phyloP scores from a whole-genome alignment of 1,140 invertebrate genomes.

The Drepana arcuata region DNA sequence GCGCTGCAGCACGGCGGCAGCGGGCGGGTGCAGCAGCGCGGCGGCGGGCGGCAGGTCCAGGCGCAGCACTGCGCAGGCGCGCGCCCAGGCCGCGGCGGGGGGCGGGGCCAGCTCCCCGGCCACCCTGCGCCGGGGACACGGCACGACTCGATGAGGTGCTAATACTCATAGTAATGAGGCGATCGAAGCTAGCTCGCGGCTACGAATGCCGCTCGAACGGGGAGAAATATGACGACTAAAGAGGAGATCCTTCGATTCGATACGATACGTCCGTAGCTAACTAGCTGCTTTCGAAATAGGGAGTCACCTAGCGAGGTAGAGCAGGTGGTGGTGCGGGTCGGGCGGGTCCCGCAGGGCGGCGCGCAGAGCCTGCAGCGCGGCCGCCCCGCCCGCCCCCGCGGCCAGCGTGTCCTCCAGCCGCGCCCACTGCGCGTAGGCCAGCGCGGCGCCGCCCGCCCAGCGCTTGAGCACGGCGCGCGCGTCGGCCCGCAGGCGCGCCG shows the following conservation, averaged over 20 bases:
- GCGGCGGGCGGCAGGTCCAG: constrained; percentile 5
- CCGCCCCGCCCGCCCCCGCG: neutral
- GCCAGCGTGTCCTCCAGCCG: constrained; percentile 5
- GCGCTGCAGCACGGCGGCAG: neutral
- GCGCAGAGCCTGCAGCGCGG: constrained; percentile 5
- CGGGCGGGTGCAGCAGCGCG: neutral
- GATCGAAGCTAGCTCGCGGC: too few species aligned
- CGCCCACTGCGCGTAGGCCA: constrained; percentile 13
- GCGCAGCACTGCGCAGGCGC: constrained; percentile 10
- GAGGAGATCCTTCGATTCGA: too few species aligned
- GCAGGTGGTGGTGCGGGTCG: constrained; percentile 1
- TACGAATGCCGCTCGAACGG: too few species aligned
- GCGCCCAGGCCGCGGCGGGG: constrained; percentile 6
- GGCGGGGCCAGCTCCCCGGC: neutral
- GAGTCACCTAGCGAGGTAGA: constrained; percentile 16
- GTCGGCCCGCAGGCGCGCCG: constrained; percentile 8
- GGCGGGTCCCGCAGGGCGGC: constrained; percentile 3
- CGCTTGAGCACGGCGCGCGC: constrained; percentile 11
- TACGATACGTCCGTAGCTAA: too few species aligned
- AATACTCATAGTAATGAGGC: too few species aligned
- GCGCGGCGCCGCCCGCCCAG: constrained; percentile 7
- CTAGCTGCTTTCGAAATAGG: too few species aligned
- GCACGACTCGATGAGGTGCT: too few species aligned
- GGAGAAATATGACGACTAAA: too few species aligned
- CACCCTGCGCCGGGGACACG: neutral